Percentiles rank a stretch among this genome's conserved stretches.
Conservation (phyloP, 2,113 vertebrate genomes). For the Willisornis vidua region DNA sequence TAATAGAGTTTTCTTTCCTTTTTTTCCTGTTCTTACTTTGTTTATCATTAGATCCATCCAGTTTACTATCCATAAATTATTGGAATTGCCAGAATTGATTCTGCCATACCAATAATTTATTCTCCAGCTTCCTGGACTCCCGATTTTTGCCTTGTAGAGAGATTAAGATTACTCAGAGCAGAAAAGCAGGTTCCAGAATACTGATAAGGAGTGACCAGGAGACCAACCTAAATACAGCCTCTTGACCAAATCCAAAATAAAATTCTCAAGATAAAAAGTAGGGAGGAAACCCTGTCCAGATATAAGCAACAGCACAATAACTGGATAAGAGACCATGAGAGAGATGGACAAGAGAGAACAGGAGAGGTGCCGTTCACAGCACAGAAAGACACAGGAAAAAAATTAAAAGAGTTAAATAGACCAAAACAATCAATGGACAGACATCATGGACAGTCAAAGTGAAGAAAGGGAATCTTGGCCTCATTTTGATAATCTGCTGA, state of each 20-base stretch:
- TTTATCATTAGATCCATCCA: neutral
- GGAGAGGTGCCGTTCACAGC: neutral
- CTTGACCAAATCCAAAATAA: neutral
- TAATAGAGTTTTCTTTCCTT: rapidly evolving
- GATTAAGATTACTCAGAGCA: neutral
- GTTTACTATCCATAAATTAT: neutral
- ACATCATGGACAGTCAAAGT: neutral
- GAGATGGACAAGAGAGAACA: neutral
- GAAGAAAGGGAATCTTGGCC: neutral
- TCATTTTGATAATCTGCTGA: neutral
- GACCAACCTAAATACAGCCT: neutral
- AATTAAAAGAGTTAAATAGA: neutral
- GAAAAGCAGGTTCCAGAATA: neutral
- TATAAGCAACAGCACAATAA: neutral
- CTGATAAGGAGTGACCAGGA: neutral
- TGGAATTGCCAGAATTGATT: neutral
- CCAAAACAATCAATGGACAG: neutral
- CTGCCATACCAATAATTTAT: neutral
- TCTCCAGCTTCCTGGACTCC: neutral
- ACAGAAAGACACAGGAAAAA: neutral
- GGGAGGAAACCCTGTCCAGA: neutral
- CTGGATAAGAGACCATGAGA: neutral
- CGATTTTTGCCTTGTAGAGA: neutral
- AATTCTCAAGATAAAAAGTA: neutral
- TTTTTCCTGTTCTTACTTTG: neutral